Evolutionary conservation across 2,888 invertebrate genomes (phyloP).

Genomic region (Orchesellides sinensis): DNA sequence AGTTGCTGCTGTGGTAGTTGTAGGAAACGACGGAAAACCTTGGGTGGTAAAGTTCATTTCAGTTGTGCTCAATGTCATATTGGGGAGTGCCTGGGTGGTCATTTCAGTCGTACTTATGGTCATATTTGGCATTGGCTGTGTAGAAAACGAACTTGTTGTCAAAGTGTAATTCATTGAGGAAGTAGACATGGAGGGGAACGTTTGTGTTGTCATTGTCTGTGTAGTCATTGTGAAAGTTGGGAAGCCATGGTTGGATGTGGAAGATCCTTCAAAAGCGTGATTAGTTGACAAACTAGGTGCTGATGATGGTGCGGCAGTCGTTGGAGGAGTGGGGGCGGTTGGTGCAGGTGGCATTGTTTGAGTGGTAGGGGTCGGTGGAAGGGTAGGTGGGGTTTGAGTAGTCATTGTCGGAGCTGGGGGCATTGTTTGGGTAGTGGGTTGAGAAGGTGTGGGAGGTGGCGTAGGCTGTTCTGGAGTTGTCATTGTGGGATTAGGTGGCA

Average conservation of each 20-base stretch:
- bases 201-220: no score
- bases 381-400: not conserved
- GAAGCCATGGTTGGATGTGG: not conserved
- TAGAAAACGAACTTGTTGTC: no score
- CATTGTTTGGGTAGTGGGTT: not conserved
- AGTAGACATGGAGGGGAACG: no score
- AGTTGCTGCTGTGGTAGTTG: not conserved
- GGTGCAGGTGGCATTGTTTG: not conserved
- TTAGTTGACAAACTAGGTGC: not conserved
- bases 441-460: constrained; percentile 32
- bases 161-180: no score
- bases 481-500: constrained; percentile 20
- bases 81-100: not conserved
- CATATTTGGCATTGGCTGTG: no score
- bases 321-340: not conserved
- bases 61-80: not conserved
- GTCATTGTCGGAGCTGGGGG: constrained; percentile 26
- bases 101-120: no score
- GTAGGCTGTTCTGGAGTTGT: constrained; percentile 18
- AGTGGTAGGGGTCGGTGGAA: not conserved
- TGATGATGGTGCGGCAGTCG: not conserved
- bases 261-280: no score
- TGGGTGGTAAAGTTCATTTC: constrained; percentile 20
- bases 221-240: constrained; percentile 6
- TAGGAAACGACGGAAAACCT: constrained; percentile 11